Base-by-base conservation (phyloP, 2,797 vertebrate genomes). In the Ambastaia sidthimunki region DNA sequence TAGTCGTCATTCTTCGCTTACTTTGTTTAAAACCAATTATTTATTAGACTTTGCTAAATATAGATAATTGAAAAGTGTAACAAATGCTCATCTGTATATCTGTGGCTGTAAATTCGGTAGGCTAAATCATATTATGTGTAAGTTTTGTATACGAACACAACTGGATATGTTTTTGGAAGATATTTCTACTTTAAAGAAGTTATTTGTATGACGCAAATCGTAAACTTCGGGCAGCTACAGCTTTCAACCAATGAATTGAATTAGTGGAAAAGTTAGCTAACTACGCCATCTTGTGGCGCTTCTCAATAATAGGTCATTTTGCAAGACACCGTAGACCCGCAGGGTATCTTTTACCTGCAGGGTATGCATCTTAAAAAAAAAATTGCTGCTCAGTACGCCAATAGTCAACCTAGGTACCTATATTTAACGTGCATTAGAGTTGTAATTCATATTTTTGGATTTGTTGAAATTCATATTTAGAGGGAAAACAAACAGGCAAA, bases 261-360 rank as follows among this genome's bases (percentile, higher is more conserved):
- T 21, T 16, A 34, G 7, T 7, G 37, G 47, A 34, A 71, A 70
- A 78, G 13, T 65, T 2, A 57, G 71, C 52, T 34, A 67, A 65
- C 52, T 12, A 7, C 71, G 78, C 78, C 62, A 80, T 67, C 78
- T 74, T 67, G 71, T 80, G 78, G 62, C 7, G 1, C 0, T 31
- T 59, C 1, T 48, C 1, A 54, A 44, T 44, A 54, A 23, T 44
- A 9, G 23, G n/a, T 68, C 23, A 66, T 50, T 23, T 65, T 3
- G 23, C 31, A 4, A 23, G 18, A 63, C 44, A 7, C 19, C 16
- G 10, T 3, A 3, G 28, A 71, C 15, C 10, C 18, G 1, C 2
- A 16, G 10, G 11, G 23, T 44, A 34, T 12, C 28, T 28, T 28
- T 28, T 28, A 28, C 28, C 28, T 28, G 28, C 28, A 16, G 2